Conservation (phyloP, 2,113 vertebrate genomes). For the Cnemophilus loriae region DNA sequence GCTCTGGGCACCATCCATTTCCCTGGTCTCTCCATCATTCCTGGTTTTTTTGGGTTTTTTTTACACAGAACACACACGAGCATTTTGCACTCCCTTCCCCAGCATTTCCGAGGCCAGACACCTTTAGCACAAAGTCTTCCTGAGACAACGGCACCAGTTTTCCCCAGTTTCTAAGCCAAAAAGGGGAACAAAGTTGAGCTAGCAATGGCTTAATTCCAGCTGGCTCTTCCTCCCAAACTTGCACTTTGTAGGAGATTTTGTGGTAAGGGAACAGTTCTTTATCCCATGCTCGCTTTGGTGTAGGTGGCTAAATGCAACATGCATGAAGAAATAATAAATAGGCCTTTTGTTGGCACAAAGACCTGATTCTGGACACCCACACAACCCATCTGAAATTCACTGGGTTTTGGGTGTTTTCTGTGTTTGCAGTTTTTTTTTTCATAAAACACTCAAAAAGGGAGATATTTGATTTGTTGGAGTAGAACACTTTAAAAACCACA, state of each 20-base stretch:
- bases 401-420: too few species aligned
- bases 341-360: not conserved
- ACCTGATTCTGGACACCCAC: not conserved
- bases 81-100: not conserved
- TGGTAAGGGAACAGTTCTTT: not conserved
- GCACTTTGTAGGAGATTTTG: not conserved
- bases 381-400: not conserved
- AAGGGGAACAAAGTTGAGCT: not conserved
- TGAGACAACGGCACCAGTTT: not conserved
- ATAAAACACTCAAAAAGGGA: not conserved
- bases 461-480: not conserved
- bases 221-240: not conserved
- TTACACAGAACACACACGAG: rapidly evolving
- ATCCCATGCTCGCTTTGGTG: not conserved
- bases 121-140: not conserved
- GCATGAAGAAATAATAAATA: not conserved
- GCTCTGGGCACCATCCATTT: not conserved
- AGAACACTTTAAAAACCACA: not conserved
- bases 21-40: not conserved
- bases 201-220: not conserved
- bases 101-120: not conserved
- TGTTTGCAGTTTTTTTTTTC: not conserved
- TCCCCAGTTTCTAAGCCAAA: not conserved
- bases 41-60: not conserved
- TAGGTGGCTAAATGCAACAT: not conserved